A percentile compares a stretch with the other conserved stretches of the same genome.
phyloP scores from a whole-genome alignment of 2,797 vertebrate genomes.

The Melanotaenia boesemani region DNA sequence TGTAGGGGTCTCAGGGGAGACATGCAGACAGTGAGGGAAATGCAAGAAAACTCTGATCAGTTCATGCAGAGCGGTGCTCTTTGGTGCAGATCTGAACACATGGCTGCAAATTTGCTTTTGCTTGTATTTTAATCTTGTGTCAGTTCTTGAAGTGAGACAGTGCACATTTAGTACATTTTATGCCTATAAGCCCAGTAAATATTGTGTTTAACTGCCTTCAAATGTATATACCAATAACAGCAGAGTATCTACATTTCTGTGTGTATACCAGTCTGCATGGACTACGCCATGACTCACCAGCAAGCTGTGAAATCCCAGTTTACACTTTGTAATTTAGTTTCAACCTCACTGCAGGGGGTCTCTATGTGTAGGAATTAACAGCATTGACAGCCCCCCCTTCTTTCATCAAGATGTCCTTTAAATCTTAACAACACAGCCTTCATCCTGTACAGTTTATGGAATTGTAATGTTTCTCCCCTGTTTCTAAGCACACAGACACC shows the following conservation, averaged over 20 bases:
- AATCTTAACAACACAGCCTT: constrained; percentile 7
- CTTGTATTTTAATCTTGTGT: constrained; percentile 1
- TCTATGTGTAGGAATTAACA: constrained; percentile 42
- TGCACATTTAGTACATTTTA: constrained; percentile 3
- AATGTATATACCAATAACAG: constrained; percentile 10
- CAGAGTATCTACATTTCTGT: not conserved
- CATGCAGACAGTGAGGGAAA: constrained; percentile 45
- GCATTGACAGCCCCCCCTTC: constrained; percentile 28
- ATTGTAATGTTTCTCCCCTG: not conserved
- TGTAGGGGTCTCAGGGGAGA: constrained; percentile 60
- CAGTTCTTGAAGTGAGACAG: not conserved
- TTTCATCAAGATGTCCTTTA: constrained; percentile 20
- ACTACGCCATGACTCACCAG: constrained; percentile 31
- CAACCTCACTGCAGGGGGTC: constrained; percentile 30
- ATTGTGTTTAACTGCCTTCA: not conserved
- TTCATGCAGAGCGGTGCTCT: constrained; percentile 31
- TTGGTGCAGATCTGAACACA: constrained; percentile 20
- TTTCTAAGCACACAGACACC: no score
- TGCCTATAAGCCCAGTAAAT: constrained; percentile 8
- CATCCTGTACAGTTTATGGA: constrained; percentile 3
- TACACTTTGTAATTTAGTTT: constrained; percentile 59
- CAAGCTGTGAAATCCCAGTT: constrained; percentile 54
- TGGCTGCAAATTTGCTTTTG: constrained; percentile 1
- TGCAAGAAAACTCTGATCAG: constrained; percentile 35
- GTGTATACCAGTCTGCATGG: not conserved